These are phyloP conservation scores for Acipenser transmontanus DNA, from an alignment of 2,797 vertebrate species.

Conservation along the genomic window DNA sequence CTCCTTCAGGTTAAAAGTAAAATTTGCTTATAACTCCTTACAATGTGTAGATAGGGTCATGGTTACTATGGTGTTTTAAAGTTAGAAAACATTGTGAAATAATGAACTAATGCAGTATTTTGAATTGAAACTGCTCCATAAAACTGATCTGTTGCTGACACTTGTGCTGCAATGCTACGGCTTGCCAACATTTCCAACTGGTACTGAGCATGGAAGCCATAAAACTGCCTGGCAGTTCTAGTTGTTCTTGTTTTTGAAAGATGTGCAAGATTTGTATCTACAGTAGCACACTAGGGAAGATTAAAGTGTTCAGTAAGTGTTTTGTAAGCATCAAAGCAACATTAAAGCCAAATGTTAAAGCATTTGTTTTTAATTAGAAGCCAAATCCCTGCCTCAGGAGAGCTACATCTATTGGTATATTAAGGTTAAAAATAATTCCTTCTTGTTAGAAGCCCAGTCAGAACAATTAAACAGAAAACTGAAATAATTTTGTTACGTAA, in stretches of 20 bases:
- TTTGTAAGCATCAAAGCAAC: background rate
- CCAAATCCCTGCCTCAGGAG: background rate
- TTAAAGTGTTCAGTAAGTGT: no score
- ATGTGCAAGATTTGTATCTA: background rate
- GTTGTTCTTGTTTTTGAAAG: conserved; percentile 1
- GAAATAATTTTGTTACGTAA: background rate
- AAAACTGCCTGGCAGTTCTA: background rate
- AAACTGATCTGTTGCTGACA: background rate
- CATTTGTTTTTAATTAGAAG: background rate
- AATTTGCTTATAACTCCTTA: no score
- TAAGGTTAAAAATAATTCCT: background rate
- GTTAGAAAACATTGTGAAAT: background rate
- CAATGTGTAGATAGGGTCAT: no score
- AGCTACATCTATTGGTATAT: background rate
- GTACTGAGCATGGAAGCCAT: no score
- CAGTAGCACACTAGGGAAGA: background rate
- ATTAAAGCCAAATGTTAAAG: background rate
- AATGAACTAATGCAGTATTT: background rate
- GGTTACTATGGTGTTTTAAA: background rate
- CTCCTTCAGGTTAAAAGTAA: no score
- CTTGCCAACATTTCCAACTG: background rate
- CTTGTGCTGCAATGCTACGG: background rate
- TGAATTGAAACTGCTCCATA: background rate
- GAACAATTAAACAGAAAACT: background rate
- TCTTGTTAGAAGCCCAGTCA: background rate